Evolutionary conservation across 1,140 invertebrate species (phyloP), one percentile per base, ranked within the genome.

Genomic region (Drosophila kanapiae): DNA sequence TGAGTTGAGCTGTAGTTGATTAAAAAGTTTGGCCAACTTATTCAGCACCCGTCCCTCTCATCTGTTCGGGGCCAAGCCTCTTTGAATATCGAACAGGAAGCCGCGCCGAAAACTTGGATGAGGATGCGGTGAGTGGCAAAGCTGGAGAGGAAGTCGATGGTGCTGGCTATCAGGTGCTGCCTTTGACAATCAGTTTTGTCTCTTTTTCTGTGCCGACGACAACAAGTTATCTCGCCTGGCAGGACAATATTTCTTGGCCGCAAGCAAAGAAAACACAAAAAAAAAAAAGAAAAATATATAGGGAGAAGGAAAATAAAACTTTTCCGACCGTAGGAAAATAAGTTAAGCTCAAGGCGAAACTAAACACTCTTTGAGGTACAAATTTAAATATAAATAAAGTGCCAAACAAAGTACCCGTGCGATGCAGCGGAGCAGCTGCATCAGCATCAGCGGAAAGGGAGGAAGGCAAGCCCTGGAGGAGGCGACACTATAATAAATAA

Each of bases 361-460:
- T 84, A 87, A 87, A 87, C 82, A 88, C 80, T 81, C 82, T 87
- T 87, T 87, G 85, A 88, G 84, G 57, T 87, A 75, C 76, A 80
- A 88, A 88, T 88, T 88, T 88, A 88, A 88, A 88, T 88, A 88
- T 90, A 88, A 88, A 88, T 88, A 88, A 88, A 88, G 80, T 88
- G 85, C 74, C 84, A 90, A 88, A 88, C 84, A 84, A 88, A 88
- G 85, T 88, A 47, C 72, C 37, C 80, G 45, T 69, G 64, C 60
- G 76, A 80, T 43, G 80, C 79, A 45, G 51, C 61, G 69, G 63
- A 75, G 63, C 84, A 90, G 80, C 77, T 80, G 80, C 80, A 62
- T 31, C 37, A 11, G 43, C n/a, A 53, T 33, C 27, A 11, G 59
- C 7, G 27, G 38, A 27, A 37, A 45, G 29, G 33, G n/a, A 16